Conservation (phyloP, 2,888 invertebrate species). For the Loripinus fragilis region DNA sequence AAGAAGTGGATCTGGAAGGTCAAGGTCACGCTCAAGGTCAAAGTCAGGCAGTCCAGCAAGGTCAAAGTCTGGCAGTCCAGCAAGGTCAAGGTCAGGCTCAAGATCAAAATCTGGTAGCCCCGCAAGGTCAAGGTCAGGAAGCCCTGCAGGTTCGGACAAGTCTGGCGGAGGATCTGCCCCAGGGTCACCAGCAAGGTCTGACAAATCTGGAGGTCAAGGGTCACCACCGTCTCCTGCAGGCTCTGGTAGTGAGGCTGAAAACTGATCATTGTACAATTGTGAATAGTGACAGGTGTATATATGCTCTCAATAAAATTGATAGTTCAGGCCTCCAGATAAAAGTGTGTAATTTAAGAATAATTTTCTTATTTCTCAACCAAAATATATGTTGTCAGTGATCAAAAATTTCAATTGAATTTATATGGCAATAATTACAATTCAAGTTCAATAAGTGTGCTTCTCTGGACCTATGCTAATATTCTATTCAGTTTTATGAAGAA, state of each 20-base stretch:
- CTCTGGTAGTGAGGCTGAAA: constrained; percentile 30
- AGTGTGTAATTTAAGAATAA: no score
- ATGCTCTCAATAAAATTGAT: no score
- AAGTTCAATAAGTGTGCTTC: no score
- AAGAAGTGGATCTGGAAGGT: constrained; percentile 43
- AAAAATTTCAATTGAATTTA: no score
- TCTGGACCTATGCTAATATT: no score
- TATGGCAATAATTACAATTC: no score
- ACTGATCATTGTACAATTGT: neutral
- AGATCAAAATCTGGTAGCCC: constrained; percentile 58
- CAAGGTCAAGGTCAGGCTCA: constrained; percentile 76
- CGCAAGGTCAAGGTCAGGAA: constrained; percentile 46
- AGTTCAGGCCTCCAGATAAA: no score
- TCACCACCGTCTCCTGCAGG: constrained; percentile 40
- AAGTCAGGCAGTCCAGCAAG: constrained; percentile 46
- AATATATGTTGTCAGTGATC: no score
- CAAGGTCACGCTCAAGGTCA: constrained; percentile 48
- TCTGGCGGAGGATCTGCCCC: constrained; percentile 31
- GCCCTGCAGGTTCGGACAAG: constrained; percentile 42
- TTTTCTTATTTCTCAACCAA: no score
- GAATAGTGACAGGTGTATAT: no score
- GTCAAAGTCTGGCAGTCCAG: constrained; percentile 67
- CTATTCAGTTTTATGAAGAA: no score
- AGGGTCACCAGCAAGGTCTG: constrained; percentile 52
- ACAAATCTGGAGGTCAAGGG: constrained; percentile 52